Percentiles rank a stretch among this genome's conserved stretches.
These are phyloP conservation scores for Nycticryphes semicollaris DNA, from an alignment of 2,113 vertebrate genomes.

Conservation along the genomic window DNA sequence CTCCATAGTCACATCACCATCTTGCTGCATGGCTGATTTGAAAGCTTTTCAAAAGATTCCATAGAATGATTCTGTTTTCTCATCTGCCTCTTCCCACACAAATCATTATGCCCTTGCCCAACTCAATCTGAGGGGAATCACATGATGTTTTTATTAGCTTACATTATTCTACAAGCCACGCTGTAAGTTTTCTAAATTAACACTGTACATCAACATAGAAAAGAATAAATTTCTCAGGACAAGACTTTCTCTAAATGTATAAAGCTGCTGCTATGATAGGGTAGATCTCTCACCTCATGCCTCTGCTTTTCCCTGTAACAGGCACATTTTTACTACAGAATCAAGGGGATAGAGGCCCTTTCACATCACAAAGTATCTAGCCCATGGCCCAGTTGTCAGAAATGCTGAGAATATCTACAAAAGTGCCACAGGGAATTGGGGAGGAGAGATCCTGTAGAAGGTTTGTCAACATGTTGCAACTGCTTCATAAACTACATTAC, in stretches of 20 bases:
- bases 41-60: not conserved
- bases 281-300: not conserved
- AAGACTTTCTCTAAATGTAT: not conserved
- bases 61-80: not conserved
- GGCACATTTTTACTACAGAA: not conserved
- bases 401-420: not conserved
- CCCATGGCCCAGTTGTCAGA: not conserved
- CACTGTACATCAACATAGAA: not conserved
- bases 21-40: not conserved
- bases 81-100: not conserved
- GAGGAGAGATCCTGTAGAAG: not conserved
- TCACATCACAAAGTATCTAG: not conserved
- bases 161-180: not conserved
- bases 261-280: not conserved
- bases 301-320: not conserved
- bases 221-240: not conserved
- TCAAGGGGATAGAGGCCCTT: not conserved
- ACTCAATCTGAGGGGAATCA: not conserved
- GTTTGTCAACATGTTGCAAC: not conserved
- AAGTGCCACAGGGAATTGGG: not conserved
- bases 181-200: not conserved
- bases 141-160: not conserved
- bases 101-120: not conserved
- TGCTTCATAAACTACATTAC: not conserved
- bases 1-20: not conserved